Evolutionary conservation across 1,140 invertebrate species (phyloP).

Genomic region (Dendrolimus kikuchii): DNA sequence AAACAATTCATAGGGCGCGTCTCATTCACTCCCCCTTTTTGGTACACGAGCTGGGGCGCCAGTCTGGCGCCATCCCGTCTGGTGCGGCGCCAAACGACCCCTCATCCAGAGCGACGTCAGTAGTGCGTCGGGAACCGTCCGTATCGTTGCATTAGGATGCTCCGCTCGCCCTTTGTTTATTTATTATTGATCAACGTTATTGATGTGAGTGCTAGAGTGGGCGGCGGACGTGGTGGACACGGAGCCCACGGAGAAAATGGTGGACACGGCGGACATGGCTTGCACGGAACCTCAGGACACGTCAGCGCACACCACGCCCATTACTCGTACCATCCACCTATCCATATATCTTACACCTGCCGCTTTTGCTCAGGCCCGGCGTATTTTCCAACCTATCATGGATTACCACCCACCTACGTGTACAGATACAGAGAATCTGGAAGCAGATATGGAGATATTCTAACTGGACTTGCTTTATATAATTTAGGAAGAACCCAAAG

Average conservation of each 20-base stretch:
- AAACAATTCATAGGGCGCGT: neutral
- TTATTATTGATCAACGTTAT: constrained; percentile 20
- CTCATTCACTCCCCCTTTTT: constrained; percentile 1
- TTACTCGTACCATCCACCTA: constrained; percentile 53
- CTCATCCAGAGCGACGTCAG: constrained; percentile 36
- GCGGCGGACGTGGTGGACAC: constrained; percentile 41
- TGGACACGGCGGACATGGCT: constrained; percentile 5
- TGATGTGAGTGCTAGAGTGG: constrained; percentile 25
- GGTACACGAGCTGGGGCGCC: constrained; percentile 28
- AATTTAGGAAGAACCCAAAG: constrained; percentile 44
- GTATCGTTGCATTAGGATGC: constrained; percentile 43
- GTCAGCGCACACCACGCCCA: constrained; percentile 45
- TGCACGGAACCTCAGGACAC: constrained; percentile 13
- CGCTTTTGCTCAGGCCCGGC: constrained; percentile 36
- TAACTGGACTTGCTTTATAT: constrained; percentile 52
- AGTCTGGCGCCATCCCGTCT: constrained; percentile 40
- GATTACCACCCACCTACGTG: constrained; percentile 45
- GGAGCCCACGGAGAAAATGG: constrained; percentile 1
- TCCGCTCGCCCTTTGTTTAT: constrained; percentile 9
- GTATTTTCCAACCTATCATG: constrained; percentile 51
- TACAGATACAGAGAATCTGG: constrained; percentile 49
- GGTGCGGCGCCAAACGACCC: constrained; percentile 38
- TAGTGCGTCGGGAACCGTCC: constrained; percentile 46
- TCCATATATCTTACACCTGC: constrained; percentile 42
- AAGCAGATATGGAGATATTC: constrained; percentile 37